A percentile compares a stretch with the other conserved stretches of the same genome.
phyloP scores from a whole-genome alignment of 2,888 invertebrate species.

The Drosophila flavopinicola region DNA sequence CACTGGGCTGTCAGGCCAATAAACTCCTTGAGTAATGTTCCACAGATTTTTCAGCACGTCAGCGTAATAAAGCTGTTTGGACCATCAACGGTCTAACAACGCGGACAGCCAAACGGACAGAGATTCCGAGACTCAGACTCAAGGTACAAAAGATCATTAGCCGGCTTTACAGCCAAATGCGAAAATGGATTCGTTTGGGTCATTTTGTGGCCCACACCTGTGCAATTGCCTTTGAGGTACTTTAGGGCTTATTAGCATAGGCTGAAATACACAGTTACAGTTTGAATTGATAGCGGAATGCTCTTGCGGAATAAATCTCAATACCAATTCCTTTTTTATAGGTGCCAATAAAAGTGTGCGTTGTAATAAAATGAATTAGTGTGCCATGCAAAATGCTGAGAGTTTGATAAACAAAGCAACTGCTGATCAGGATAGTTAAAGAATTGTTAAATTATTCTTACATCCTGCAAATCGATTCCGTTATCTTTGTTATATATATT shows the following conservation, averaged over 20 bases:
- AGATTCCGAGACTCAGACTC: constrained; percentile 1
- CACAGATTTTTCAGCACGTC: constrained; percentile 69
- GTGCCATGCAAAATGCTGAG: neutral
- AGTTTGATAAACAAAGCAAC: neutral
- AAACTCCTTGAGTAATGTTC: constrained; percentile 74
- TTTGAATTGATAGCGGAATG: neutral
- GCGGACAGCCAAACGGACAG: neutral
- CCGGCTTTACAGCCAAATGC: constrained; percentile 33
- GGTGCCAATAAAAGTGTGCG: neutral
- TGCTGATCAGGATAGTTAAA: neutral
- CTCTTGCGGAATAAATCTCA: neutral
- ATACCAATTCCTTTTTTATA: constrained; percentile 1
- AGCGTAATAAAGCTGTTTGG: constrained; percentile 73
- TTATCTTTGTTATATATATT: no score
- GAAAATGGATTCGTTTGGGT: constrained; percentile 23
- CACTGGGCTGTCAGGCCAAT: constrained; percentile 58
- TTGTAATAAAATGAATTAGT: no score
- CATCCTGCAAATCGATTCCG: no score
- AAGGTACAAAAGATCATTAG: constrained; percentile 63
- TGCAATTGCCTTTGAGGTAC: constrained; percentile 1
- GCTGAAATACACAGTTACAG: constrained; percentile 5
- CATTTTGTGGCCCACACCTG: constrained; percentile 2
- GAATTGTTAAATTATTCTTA: no score
- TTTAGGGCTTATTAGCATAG: constrained; percentile 27
- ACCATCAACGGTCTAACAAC: constrained; percentile 26